phyloP scores from a whole-genome alignment of 2,797 vertebrate genomes.

The Novumbra hubbsi region DNA sequence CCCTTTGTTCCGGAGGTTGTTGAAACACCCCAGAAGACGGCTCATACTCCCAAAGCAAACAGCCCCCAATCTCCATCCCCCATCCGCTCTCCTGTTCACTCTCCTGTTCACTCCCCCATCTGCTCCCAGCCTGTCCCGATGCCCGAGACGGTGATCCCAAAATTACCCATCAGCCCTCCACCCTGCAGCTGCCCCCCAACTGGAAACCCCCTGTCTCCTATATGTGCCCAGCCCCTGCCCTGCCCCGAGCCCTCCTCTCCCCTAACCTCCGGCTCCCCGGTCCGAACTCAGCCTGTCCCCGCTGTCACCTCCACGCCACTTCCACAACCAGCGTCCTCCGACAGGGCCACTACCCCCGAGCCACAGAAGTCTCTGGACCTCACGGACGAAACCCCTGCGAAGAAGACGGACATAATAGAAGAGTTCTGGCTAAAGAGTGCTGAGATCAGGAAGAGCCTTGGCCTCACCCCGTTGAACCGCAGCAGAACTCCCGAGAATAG shows the following conservation, averaged over 20 bases:
- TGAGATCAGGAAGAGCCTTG: conserved; percentile 92
- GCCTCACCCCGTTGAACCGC: conserved; percentile 84
- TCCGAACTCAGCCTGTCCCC: conserved; percentile 85
- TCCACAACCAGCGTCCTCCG: conserved; percentile 54
- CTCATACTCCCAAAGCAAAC: conserved; percentile 52
- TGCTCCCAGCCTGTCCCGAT: conserved; percentile 81
- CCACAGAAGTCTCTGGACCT: conserved; percentile 65
- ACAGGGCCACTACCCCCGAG: conserved; percentile 50
- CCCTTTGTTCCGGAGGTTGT: conserved; percentile 68
- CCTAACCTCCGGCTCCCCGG: conserved; percentile 79
- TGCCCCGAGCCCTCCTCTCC: conserved; percentile 81
- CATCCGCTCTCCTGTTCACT: conserved; percentile 43
- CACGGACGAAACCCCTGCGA: conserved; percentile 73
- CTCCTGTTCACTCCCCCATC: conserved; percentile 70
- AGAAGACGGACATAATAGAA: conserved; percentile 87
- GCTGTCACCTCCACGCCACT: conserved; percentile 85
- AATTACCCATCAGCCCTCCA: conserved; percentile 69
- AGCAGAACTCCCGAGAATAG: conserved; percentile 73
- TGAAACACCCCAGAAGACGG: conserved; percentile 20
- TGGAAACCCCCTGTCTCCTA: conserved; percentile 79
- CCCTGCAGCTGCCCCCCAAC: conserved; percentile 67
- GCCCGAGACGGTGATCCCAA: conserved; percentile 72
- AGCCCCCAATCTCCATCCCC: conserved; percentile 50
- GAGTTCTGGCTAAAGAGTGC: conserved; percentile 97
- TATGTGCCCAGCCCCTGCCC: conserved; percentile 88